These are phyloP conservation scores for Linepithema humile DNA, from an alignment of 1,140 invertebrate species.

Conservation along the genomic window DNA sequence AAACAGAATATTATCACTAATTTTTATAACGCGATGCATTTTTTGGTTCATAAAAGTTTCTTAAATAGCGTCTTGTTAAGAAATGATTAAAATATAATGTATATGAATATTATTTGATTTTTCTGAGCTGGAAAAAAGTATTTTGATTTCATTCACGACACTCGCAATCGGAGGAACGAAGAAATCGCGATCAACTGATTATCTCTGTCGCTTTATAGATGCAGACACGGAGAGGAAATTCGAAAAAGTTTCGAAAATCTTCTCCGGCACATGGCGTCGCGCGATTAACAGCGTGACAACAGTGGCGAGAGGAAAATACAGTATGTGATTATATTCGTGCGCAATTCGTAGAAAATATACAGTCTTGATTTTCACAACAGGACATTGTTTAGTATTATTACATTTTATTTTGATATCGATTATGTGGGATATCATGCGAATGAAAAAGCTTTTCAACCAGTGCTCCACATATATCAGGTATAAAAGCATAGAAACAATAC, in stretches of 20 bases:
- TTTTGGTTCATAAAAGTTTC: not conserved
- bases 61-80: not conserved
- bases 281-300: slow-evolving; percentile 37
- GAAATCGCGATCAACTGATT: slow-evolving; percentile 49
- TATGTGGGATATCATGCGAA: not conserved
- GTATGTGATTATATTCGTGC: not conserved
- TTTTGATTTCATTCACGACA: slow-evolving; percentile 9
- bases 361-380: slow-evolving; percentile 32
- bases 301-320: slow-evolving; percentile 31
- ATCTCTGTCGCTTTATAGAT: slow-evolving; percentile 50
- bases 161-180: slow-evolving; percentile 30
- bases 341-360: slow-evolving; percentile 52
- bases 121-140: not conserved
- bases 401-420: not conserved
- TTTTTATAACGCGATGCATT: not conserved
- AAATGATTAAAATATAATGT: not conserved
- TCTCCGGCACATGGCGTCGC: slow-evolving; percentile 2
- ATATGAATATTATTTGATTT: not conserved
- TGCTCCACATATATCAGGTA: not conserved
- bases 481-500: not conserved
- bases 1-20: not conserved
- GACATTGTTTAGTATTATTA: not conserved
- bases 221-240: not conserved
- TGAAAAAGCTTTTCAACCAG: slow-evolving; percentile 23
- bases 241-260: slow-evolving; percentile 11